These are phyloP conservation scores for Phyllopteryx taeniolatus DNA, from an alignment of 2,113 vertebrate species.

Conservation along the genomic window DNA sequence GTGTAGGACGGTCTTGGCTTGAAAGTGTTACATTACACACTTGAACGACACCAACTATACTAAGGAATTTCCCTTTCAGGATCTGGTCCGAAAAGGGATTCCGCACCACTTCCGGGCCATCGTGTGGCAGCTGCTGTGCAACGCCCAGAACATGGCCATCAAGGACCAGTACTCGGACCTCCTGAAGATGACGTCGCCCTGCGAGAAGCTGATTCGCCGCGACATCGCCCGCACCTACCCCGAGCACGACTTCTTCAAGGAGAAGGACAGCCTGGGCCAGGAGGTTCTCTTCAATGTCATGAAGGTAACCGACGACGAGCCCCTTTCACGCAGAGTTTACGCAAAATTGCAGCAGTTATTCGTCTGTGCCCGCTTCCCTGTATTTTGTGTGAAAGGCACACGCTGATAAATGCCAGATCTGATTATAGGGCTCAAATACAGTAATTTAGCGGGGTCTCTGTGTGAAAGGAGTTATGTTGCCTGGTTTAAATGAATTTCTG, in stretches of 20 bases:
- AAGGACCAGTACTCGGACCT: slow-evolving; percentile 99
- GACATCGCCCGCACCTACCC: slow-evolving; percentile 98
- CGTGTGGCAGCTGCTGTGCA: slow-evolving; percentile 95
- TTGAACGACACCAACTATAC: too few species aligned
- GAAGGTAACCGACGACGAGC: slow-evolving; percentile 78
- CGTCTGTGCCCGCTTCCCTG: too few species aligned
- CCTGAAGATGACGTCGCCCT: slow-evolving; percentile 97
- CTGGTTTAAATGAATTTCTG: background rate
- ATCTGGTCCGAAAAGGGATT: slow-evolving; percentile 94
- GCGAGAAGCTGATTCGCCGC: slow-evolving; percentile 94
- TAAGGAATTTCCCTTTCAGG: slow-evolving; percentile 65
- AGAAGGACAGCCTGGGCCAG: slow-evolving; percentile 96
- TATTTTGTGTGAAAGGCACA: too few species aligned
- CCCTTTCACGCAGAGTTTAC: background rate
- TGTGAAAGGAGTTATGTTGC: too few species aligned
- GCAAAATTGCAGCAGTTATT: background rate
- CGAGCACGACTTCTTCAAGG: slow-evolving; percentile 98
- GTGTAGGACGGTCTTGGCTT: too few species aligned
- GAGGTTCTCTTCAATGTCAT: slow-evolving; percentile 99
- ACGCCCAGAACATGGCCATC: slow-evolving; percentile 93
- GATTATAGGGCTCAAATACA: too few species aligned
- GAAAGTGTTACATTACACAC: too few species aligned
- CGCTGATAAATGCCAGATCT: too few species aligned
- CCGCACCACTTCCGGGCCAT: slow-evolving; percentile 98
- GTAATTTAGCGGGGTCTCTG: background rate